Evolutionary conservation across 2,113 vertebrate species (phyloP).

Genomic region (Maccullochella peelii): DNA sequence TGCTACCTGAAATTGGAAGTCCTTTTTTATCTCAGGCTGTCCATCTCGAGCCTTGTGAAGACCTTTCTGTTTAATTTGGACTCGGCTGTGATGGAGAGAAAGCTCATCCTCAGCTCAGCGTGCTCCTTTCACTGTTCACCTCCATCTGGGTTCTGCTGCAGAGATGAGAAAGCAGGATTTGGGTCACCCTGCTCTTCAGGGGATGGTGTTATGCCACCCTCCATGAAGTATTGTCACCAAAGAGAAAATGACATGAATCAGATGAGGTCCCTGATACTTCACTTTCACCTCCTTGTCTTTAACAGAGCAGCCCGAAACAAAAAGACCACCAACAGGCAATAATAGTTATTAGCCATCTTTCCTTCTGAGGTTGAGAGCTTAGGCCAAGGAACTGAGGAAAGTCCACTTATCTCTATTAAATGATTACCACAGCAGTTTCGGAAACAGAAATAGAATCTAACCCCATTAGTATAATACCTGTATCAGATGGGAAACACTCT

Average conservation of each 20-base stretch:
- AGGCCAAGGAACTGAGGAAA: constrained; percentile 8
- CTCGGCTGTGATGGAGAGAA: constrained; percentile 36
- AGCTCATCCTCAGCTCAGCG: constrained; percentile 63
- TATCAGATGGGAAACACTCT: neutral
- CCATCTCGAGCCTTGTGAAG: neutral
- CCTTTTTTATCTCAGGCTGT: constrained; percentile 14
- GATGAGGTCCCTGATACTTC: constrained; percentile 2
- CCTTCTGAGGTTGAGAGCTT: neutral
- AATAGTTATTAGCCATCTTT: neutral
- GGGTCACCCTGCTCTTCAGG: constrained; percentile 31
- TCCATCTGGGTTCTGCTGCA: neutral
- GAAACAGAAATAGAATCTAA: neutral
- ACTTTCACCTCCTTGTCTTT: neutral
- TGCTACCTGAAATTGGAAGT: constrained; percentile 20
- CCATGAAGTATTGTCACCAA: neutral
- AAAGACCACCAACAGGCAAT: neutral
- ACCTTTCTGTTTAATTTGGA: constrained; percentile 28
- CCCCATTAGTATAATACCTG: neutral
- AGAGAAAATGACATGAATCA: constrained; percentile 37
- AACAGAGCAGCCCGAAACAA: neutral
- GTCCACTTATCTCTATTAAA: neutral
- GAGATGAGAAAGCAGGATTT: neutral
- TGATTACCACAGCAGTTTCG: neutral
- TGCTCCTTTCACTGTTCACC: constrained; percentile 31
- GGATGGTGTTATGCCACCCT: constrained; percentile 11